These are phyloP conservation scores for Mycogona germanica DNA, from an alignment of 2,888 invertebrate genomes.

Conservation along the genomic window DNA sequence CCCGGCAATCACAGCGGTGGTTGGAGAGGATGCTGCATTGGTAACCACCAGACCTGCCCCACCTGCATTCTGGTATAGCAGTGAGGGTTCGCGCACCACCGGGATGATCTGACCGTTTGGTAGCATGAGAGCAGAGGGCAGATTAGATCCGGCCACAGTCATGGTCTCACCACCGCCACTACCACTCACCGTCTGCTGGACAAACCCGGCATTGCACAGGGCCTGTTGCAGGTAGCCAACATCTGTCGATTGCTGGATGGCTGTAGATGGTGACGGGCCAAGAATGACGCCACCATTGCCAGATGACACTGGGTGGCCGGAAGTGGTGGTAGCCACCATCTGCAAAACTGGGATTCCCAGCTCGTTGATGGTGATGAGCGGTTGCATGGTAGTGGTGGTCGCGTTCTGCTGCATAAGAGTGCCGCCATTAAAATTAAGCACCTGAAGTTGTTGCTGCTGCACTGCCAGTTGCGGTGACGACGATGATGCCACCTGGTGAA, in stretches of 20 bases:
- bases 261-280: not conserved
- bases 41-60: constrained; percentile 8
- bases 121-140: constrained; percentile 34
- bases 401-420: too few species aligned
- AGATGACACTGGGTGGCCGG: constrained; percentile 1
- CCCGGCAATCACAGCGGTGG: too few species aligned
- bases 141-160: constrained; percentile 22
- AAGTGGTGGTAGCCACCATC: constrained; percentile 11
- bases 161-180: not conserved
- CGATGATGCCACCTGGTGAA: constrained; percentile 7
- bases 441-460: constrained; percentile 14
- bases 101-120: constrained; percentile 37
- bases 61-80: constrained; percentile 24
- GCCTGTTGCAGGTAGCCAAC: not conserved
- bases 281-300: constrained; percentile 4
- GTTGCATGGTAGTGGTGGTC: constrained; percentile 17
- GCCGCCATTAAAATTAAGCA: constrained; percentile 15
- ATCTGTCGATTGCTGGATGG: not conserved
- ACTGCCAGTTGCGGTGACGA: constrained; percentile 2
- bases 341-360: constrained; percentile 20
- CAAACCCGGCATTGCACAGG: constrained; percentile 1
- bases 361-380: constrained; percentile 20
- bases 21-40: not conserved
- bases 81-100: constrained; percentile 34
- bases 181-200: constrained; percentile 9